These are phyloP conservation scores for Oncorhynchus gorbuscha DNA, from an alignment of 2,113 vertebrate genomes.

Conservation along the genomic window DNA sequence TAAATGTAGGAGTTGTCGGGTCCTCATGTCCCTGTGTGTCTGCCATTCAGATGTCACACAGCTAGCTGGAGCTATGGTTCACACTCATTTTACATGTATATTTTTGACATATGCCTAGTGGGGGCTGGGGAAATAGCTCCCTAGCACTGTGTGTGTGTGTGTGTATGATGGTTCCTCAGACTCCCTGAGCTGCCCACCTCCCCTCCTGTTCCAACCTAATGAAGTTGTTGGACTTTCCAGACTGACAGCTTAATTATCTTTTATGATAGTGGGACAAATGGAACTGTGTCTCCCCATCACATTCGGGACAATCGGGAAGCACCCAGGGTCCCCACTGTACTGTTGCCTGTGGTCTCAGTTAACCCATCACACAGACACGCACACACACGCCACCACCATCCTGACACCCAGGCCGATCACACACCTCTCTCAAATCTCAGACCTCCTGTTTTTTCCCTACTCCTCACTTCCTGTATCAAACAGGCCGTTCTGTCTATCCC, in stretches of 20 bases:
- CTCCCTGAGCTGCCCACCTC: conserved; percentile 52
- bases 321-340: conserved; percentile 75
- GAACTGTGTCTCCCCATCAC: conserved; percentile 97
- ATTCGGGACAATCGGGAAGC: conserved; percentile 88
- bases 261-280: conserved; percentile 99
- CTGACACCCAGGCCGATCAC: too few species aligned
- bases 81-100: conserved; percentile 60
- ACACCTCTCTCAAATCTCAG: background rate
- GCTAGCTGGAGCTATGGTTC: conserved; percentile 37
- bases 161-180: background rate
- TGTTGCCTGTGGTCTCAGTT: conserved; percentile 80
- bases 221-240: conserved; percentile 91
- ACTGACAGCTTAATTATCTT: conserved; percentile 99
- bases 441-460: conserved; percentile 5
- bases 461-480: conserved; percentile 82
- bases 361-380: conserved; percentile 79
- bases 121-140: conserved; percentile 35
- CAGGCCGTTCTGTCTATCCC: conserved; percentile 75
- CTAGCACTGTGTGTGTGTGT: conserved; percentile 20
- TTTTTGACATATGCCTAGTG: conserved; percentile 78
- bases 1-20: conserved; percentile 40
- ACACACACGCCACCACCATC: background rate
- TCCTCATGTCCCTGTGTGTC: conserved; percentile 29
- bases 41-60: conserved; percentile 35
- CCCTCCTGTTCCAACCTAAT: conserved; percentile 88